Conservation (phyloP, 2,797 vertebrate species). For the Buceros bicornis region DNA sequence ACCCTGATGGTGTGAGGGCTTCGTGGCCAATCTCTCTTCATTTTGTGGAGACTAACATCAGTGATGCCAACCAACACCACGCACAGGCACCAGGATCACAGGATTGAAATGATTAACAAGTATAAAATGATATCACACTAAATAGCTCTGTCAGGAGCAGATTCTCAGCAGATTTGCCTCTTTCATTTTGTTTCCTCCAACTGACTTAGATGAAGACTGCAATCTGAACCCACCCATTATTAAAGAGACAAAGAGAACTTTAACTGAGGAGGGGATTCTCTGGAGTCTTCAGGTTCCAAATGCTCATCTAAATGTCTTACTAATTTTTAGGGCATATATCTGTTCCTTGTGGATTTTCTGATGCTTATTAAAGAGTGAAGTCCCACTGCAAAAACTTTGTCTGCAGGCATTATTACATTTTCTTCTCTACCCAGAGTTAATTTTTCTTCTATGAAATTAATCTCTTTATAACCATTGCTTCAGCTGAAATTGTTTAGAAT, state of each 20-base stretch:
- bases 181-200: background rate
- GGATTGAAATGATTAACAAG: background rate
- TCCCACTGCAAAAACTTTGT: background rate
- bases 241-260: background rate
- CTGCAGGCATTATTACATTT: background rate
- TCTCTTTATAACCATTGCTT: background rate
- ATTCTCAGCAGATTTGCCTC: background rate
- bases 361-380: background rate
- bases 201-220: background rate
- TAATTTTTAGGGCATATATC: background rate
- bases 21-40: background rate
- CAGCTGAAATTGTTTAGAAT: background rate
- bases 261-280: background rate
- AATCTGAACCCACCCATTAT: background rate
- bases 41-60: background rate
- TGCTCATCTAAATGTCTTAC: background rate
- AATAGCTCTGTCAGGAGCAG: background rate
- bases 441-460: background rate
- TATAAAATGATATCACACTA: background rate
- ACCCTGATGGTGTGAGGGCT: background rate
- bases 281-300: background rate
- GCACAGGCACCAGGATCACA: background rate
- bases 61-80: fast-evolving
- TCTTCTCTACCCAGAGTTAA: background rate
- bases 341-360: background rate